phyloP scores from a whole-genome alignment of 2,888 invertebrate genomes.

The Brachyopa scutellaris region DNA sequence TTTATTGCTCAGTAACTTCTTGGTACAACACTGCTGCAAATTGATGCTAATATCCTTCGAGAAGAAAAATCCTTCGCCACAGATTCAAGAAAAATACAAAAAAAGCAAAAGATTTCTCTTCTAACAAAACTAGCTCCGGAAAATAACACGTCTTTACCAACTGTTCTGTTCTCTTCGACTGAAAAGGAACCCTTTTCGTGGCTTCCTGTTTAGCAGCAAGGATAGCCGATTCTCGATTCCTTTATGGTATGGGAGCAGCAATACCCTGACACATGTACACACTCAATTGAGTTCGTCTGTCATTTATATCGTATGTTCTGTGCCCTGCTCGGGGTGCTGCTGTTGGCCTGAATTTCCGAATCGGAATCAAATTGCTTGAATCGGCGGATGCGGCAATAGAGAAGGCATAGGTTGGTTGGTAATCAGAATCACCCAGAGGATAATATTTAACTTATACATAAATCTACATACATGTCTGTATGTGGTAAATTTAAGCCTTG shows the following conservation, averaged over 20 bases:
- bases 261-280: constrained; percentile 59
- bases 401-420: constrained; percentile 42
- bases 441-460: constrained; percentile 46
- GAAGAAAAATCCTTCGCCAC: background rate
- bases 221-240: constrained; percentile 54
- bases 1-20: background rate
- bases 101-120: background rate
- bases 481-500: constrained; percentile 49
- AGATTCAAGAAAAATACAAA: constrained; percentile 19
- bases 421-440: constrained; percentile 45
- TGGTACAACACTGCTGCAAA: background rate
- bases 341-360: constrained; percentile 56
- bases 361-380: constrained; percentile 48
- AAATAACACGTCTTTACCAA: constrained; percentile 74
- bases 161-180: constrained; percentile 75
- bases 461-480: no score
- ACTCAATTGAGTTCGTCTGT: background rate
- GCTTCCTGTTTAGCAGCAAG: constrained; percentile 53
- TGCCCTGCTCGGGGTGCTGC: constrained; percentile 28
- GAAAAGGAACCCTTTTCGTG: constrained; percentile 61
- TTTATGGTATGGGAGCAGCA: constrained; percentile 45
- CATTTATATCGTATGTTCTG: constrained; percentile 10
- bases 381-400: constrained; percentile 45
- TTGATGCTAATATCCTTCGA: constrained; percentile 14
- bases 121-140: background rate